These are phyloP conservation scores for Laticauda colubrina DNA, from an alignment of 2,113 vertebrate species.

Conservation along the genomic window DNA sequence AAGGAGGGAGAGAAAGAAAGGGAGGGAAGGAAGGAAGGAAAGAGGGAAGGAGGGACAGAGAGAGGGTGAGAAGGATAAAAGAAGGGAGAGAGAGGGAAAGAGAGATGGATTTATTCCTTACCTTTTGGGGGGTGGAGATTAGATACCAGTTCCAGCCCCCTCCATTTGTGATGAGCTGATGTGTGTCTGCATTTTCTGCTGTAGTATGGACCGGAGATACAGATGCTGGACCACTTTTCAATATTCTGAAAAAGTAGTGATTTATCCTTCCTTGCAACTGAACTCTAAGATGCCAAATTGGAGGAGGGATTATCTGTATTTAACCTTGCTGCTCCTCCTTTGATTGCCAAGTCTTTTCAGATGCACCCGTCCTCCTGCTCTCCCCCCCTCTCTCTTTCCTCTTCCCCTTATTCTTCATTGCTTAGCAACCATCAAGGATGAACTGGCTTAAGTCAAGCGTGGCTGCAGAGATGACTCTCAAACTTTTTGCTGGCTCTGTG, in stretches of 20 bases:
- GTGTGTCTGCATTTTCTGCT: constrained; percentile 15
- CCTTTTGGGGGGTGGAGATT: constrained; percentile 45
- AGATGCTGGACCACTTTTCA: background rate
- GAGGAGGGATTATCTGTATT: constrained; percentile 28
- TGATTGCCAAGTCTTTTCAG: constrained; percentile 45
- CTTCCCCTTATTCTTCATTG: constrained; percentile 48
- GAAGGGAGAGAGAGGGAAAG: no score
- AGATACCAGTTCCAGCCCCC: constrained; percentile 37
- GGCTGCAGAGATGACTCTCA: constrained; percentile 56
- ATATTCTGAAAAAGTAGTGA: background rate
- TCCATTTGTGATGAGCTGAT: constrained; percentile 13
- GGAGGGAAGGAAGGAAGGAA: no score
- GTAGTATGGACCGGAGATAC: background rate
- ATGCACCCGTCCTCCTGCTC: background rate
- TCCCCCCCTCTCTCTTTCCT: constrained; percentile 2
- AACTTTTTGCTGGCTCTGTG: constrained; percentile 46
- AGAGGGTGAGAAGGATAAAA: no score
- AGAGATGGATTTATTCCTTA: constrained; percentile 39
- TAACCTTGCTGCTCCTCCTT: constrained; percentile 18
- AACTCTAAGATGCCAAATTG: background rate
- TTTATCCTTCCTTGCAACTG: background rate
- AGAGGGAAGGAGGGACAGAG: no score
- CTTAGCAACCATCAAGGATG: constrained; percentile 70
- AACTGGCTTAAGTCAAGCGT: constrained; percentile 55
- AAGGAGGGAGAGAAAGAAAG: no score